phyloP scores from a whole-genome alignment of 2,888 invertebrate genomes.

The Biston betularia region DNA sequence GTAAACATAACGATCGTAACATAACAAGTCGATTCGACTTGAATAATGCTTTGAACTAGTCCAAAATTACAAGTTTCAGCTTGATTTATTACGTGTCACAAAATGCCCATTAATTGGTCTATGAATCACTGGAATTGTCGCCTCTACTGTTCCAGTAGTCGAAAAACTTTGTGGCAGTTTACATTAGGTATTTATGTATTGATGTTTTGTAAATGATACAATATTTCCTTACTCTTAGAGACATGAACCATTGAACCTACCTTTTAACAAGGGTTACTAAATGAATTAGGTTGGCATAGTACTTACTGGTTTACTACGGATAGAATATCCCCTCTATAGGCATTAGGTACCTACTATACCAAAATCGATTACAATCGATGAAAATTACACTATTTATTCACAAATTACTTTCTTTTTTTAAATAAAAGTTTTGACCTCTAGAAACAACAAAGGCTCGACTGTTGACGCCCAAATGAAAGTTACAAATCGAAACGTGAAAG shows the following conservation, averaged over 20 bases:
- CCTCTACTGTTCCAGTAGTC: constrained; percentile 14
- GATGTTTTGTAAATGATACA: too few species aligned
- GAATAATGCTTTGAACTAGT: constrained; percentile 1
- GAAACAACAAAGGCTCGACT: constrained; percentile 20
- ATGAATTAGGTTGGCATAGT: too few species aligned
- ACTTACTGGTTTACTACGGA: too few species aligned
- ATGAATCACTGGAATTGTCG: constrained; percentile 28
- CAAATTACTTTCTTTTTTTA: too few species aligned
- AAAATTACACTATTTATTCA: too few species aligned
- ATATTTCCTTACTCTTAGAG: too few species aligned
- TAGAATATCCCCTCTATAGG: too few species aligned
- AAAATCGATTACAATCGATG: too few species aligned
- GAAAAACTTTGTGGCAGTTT: background rate
- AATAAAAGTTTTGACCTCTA: constrained; percentile 28
- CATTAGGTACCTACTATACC: background rate
- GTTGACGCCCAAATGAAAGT: constrained; percentile 45
- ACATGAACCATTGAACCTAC: too few species aligned
- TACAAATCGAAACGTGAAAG: constrained; percentile 65
- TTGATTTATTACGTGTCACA: constrained; percentile 29
- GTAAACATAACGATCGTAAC: background rate
- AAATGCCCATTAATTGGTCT: constrained; percentile 15
- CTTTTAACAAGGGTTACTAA: too few species aligned
- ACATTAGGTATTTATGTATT: background rate
- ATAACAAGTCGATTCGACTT: background rate
- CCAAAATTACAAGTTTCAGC: constrained; percentile 5